Conservation (phyloP, 2,113 vertebrate genomes). For the Zosterops hypoxanthus region DNA sequence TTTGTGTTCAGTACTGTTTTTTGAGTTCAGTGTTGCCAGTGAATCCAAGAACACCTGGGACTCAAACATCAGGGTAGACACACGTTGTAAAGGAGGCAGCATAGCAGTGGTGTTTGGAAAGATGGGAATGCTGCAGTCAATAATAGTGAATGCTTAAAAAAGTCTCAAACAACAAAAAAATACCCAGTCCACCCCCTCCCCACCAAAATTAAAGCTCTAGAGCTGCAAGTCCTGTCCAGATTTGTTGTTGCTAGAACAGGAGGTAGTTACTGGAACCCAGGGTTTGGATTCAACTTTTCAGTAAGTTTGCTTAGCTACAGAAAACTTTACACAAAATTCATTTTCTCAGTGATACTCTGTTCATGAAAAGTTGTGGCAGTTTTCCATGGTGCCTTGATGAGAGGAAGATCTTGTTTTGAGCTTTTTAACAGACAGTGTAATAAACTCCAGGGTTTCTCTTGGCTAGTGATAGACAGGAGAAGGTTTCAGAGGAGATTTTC, state of each 20-base stretch:
- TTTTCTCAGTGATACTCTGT: neutral
- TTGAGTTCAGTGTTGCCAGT: neutral
- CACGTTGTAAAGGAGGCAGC: accelerated
- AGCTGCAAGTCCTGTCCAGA: neutral
- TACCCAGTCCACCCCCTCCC: neutral
- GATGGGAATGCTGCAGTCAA: neutral
- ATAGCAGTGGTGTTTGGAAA: accelerated
- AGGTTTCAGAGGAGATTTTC: neutral
- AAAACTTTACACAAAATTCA: neutral
- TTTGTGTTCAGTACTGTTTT: neutral
- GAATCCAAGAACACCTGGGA: neutral
- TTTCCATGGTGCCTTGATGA: neutral
- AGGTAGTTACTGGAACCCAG: neutral
- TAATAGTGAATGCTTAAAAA: neutral
- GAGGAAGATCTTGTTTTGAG: neutral
- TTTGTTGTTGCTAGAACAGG: neutral
- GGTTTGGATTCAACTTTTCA: neutral
- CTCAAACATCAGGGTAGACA: too few species aligned
- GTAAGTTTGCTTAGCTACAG: neutral
- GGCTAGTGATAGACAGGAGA: neutral
- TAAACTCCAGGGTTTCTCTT: neutral
- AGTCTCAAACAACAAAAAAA: neutral
- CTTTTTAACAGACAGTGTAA: neutral
- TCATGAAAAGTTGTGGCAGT: neutral
- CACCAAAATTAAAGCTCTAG: neutral